A percentile compares a stretch with the other conserved stretches of the same genome.
phyloP scores from a whole-genome alignment of 2,888 invertebrate genomes.

The Ennomos quercinarius region DNA sequence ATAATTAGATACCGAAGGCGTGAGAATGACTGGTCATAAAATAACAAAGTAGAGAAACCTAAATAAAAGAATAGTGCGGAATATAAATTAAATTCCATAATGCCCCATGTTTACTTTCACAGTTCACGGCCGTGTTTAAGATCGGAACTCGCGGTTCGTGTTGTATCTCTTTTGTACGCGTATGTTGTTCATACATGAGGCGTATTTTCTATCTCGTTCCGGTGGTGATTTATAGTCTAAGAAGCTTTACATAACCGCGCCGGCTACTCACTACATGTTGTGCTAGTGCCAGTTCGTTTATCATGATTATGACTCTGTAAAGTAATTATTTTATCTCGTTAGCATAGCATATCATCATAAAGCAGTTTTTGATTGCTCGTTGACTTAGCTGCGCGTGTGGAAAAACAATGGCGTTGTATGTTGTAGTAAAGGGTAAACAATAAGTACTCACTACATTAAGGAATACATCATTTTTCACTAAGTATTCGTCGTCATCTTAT shows the following conservation, averaged over 20 bases:
- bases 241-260: slow-evolving; percentile 67
- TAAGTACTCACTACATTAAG: not conserved
- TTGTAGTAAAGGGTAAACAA: not conserved
- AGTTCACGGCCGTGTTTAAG: slow-evolving; percentile 69
- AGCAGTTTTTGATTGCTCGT: slow-evolving; percentile 39
- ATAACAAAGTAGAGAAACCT: slow-evolving; percentile 35
- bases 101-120: slow-evolving; percentile 69
- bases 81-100: slow-evolving; percentile 59
- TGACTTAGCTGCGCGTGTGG: slow-evolving; percentile 13
- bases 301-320: slow-evolving; percentile 73
- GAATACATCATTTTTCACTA: no score
- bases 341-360: slow-evolving; percentile 49
- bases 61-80: slow-evolving; percentile 52
- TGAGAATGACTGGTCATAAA: slow-evolving; percentile 34
- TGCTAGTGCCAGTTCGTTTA: slow-evolving; percentile 64
- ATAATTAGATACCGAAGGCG: slow-evolving; percentile 28
- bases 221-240: slow-evolving; percentile 69
- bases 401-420: slow-evolving; percentile 8
- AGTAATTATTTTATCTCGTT: slow-evolving; percentile 73
- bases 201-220: slow-evolving; percentile 54
- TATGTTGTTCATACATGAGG: slow-evolving; percentile 31
- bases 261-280: slow-evolving; percentile 69
- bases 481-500: no score
- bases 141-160: slow-evolving; percentile 41
- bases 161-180: slow-evolving; percentile 48